phyloP scores from a whole-genome alignment of 2,888 invertebrate species.

The Sisyra nigra region DNA sequence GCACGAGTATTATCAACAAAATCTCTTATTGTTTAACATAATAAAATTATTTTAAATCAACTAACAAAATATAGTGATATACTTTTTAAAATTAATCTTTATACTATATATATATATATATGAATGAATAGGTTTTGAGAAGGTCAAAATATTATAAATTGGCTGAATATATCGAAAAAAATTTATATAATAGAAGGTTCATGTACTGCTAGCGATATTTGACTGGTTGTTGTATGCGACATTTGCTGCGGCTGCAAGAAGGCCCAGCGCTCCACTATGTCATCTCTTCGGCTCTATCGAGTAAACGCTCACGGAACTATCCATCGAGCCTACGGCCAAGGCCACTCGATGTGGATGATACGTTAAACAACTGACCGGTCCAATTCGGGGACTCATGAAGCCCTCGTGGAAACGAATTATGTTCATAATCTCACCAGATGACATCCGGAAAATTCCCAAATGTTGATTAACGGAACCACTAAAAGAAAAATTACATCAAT shows the following conservation, averaged over 20 bases:
- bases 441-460: conserved; percentile 60
- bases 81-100: too few relatives aligned
- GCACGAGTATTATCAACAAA: too few relatives aligned
- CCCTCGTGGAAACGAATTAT: conserved; percentile 82
- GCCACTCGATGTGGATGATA: conserved; percentile 80
- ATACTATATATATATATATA: too few relatives aligned
- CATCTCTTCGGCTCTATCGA: conserved; percentile 51
- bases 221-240: conserved; percentile 4
- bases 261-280: conserved; percentile 35
- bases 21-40: too few relatives aligned
- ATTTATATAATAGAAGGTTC: not conserved
- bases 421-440: conserved; percentile 54
- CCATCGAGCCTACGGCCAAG: conserved; percentile 74
- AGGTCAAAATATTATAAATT: too few relatives aligned
- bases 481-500: conserved; percentile 17
- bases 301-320: conserved; percentile 74
- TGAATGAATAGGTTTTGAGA: too few relatives aligned
- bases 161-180: too few relatives aligned
- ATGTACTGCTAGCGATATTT: conserved; percentile 3
- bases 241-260: conserved; percentile 23
- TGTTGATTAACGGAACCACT: conserved; percentile 65
- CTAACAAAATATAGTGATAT: too few relatives aligned
- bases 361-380: conserved; percentile 71
- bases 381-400: conserved; percentile 75
- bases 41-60: too few relatives aligned